phyloP scores from a whole-genome alignment of 2,888 invertebrate genomes.

The Latrodectus hesperus region DNA sequence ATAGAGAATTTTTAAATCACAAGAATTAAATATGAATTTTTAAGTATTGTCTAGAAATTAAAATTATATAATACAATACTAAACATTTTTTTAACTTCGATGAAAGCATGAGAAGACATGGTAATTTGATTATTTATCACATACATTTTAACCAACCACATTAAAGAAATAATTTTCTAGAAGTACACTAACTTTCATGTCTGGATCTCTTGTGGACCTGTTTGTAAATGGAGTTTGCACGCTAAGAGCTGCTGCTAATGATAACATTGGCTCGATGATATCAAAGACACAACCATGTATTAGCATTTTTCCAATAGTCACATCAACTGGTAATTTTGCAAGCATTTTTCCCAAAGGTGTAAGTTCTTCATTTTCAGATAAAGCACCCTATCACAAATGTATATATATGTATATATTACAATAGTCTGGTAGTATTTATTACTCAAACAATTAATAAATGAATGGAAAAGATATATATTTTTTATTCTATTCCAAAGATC shows the following conservation, averaged over 20 bases:
- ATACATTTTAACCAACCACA: no score
- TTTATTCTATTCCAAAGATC: not conserved
- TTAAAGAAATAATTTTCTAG: not conserved
- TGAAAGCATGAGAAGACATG: no score
- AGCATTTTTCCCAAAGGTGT: constrained; percentile 91
- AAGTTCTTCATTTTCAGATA: constrained; percentile 85
- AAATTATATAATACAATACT: no score
- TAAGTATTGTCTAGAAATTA: not conserved
- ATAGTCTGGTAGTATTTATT: not conserved
- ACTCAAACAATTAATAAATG: not conserved
- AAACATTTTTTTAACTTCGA: no score
- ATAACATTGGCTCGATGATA: constrained; percentile 87
- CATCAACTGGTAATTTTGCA: constrained; percentile 93
- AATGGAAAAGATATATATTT: not conserved
- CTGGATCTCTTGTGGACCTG: constrained; percentile 87
- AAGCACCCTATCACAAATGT: constrained; percentile 80
- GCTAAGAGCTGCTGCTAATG: constrained; percentile 91
- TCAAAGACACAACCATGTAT: constrained; percentile 92
- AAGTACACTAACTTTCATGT: constrained; percentile 81
- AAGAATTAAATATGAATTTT: not conserved
- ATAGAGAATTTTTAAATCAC: not conserved
- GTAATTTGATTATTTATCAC: no score
- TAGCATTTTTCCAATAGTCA: constrained; percentile 95
- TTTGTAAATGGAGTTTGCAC: constrained; percentile 95
- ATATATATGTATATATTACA: not conserved